Percentiles rank a stretch among this genome's conserved stretches.
Conservation (phyloP, 2,113 vertebrate species). For the Dicentrarchus labrax region DNA sequence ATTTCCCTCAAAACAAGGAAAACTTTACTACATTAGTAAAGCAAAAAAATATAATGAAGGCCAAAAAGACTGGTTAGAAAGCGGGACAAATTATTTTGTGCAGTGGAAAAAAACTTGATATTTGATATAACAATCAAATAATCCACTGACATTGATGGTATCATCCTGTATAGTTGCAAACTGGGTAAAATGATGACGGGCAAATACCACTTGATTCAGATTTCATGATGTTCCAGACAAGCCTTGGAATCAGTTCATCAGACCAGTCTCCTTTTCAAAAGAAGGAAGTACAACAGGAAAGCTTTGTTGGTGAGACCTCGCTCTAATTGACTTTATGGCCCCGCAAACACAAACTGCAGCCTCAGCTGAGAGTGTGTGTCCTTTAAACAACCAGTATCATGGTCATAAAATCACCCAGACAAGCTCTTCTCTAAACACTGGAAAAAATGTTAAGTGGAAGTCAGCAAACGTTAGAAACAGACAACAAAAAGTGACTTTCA, state of each 20-base stretch:
- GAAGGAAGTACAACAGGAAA: constrained; percentile 33
- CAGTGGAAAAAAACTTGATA: neutral
- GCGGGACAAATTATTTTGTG: too few species aligned
- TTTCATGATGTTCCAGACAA: neutral
- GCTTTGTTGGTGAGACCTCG: neutral
- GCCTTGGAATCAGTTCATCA: neutral
- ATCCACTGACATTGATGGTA: neutral
- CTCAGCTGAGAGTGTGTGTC: constrained; percentile 49
- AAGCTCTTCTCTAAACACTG: constrained; percentile 44
- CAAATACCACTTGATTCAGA: neutral
- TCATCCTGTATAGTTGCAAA: neutral
- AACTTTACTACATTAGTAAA: too few species aligned
- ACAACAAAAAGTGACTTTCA: neutral
- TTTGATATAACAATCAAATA: neutral
- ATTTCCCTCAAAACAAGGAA: too few species aligned
- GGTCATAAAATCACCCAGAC: constrained; percentile 41
- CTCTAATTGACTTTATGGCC: constrained; percentile 63
- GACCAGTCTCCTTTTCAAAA: constrained; percentile 1
- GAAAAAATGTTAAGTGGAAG: constrained; percentile 22
- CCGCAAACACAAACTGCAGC: constrained; percentile 62
- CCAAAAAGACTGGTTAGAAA: neutral
- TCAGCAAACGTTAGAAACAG: constrained; percentile 29
- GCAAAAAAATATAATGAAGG: too few species aligned
- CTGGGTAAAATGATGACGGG: neutral
- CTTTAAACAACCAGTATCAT: constrained; percentile 44